Evolutionary conservation across 2,113 vertebrate genomes (phyloP).

Genomic region (Steatornis caripensis): DNA sequence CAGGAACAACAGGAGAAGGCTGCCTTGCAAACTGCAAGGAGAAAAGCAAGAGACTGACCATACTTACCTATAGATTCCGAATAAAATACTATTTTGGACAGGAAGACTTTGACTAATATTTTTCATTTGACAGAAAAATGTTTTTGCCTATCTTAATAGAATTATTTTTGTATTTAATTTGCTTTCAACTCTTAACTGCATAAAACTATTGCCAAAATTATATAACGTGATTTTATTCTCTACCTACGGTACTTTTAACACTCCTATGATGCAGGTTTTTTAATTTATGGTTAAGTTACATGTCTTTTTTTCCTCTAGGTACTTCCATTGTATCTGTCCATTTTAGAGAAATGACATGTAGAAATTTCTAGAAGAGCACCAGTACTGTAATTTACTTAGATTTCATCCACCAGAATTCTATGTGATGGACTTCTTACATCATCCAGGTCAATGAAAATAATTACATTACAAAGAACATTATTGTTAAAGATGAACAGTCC

Average conservation of each 20-base stretch:
- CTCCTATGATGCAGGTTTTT: neutral
- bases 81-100: neutral
- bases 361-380: neutral
- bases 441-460: neutral
- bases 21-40: slow-evolving; percentile 66
- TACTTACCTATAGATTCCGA: neutral
- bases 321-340: neutral
- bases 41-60: neutral
- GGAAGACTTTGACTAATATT: neutral
- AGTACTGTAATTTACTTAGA: neutral
- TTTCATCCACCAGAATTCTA: neutral
- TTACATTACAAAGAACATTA: neutral
- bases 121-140: neutral
- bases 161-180: neutral
- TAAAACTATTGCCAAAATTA: neutral
- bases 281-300: neutral
- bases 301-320: neutral
- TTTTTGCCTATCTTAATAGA: neutral
- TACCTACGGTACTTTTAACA: neutral
- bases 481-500: neutral
- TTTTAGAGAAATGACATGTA: neutral
- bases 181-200: neutral
- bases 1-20: slow-evolving; percentile 79
- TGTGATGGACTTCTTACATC: neutral
- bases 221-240: neutral